Conservation (phyloP, 2,888 invertebrate genomes). For the Endotricha flammealis region DNA sequence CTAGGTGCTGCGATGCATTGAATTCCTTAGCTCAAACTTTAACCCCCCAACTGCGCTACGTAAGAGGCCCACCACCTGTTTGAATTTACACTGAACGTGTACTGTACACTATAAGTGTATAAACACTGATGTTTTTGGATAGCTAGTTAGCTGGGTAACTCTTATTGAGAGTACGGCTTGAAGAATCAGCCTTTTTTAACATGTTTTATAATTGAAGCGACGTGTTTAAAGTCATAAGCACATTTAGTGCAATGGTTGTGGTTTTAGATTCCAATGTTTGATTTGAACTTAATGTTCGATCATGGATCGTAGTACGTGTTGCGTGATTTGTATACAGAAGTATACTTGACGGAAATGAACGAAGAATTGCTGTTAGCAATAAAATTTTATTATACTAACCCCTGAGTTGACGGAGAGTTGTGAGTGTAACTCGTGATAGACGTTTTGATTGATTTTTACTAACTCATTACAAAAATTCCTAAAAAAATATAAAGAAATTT, state of each 20-base stretch:
- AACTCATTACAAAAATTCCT: slow-evolving; percentile 28
- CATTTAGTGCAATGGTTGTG: not conserved
- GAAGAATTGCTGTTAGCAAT: slow-evolving; percentile 40
- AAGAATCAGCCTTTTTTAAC: slow-evolving; percentile 3
- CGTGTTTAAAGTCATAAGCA: too few species aligned
- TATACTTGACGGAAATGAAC: slow-evolving; percentile 23
- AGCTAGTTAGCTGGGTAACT: slow-evolving; percentile 10
- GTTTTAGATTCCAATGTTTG: too few species aligned
- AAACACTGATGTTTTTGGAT: too few species aligned
- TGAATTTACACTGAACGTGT: slow-evolving; percentile 56
- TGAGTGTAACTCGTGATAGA: slow-evolving; percentile 9
- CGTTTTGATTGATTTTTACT: slow-evolving; percentile 26
- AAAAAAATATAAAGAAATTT: slow-evolving; percentile 12
- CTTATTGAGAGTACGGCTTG: slow-evolving; percentile 2
- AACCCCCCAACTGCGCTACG: slow-evolving; percentile 88
- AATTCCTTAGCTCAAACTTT: slow-evolving; percentile 86
- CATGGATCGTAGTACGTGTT: too few species aligned
- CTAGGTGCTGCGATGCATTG: slow-evolving; percentile 87
- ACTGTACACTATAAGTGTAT: too few species aligned
- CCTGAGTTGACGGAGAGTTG: slow-evolving; percentile 24
- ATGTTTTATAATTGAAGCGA: too few species aligned
- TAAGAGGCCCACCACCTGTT: slow-evolving; percentile 89
- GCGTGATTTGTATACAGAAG: slow-evolving; percentile 19
- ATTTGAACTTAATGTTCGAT: too few species aligned
- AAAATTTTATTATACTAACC: slow-evolving; percentile 41